Base-by-base conservation (phyloP, 23 tunicate species). In the Styela clava region DNA sequence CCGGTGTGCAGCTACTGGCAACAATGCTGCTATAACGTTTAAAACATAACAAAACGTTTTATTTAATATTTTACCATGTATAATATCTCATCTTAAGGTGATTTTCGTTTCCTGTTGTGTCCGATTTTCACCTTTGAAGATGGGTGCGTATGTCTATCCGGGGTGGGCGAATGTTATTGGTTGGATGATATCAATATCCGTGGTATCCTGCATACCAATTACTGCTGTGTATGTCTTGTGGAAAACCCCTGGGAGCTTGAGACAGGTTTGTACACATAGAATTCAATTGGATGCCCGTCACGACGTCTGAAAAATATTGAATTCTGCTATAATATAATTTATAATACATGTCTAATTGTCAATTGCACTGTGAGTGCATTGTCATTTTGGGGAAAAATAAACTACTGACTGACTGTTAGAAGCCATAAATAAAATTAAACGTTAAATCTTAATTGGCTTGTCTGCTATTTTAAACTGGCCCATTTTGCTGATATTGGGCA, bases 91-190 rank as follows among this genome's bases (percentile, higher is more conserved):
- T 33, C 37, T 74, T 3, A 86, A 89, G 95, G 52, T 81, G 63
- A 85, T 89, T 23, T 85, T 89, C 74, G 52, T 89, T 23, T 85
- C 83, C 68, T 81, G 79, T 79, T 89, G 95, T 69, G 73, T 74
- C 34, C 76, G 68, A 27, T 89, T 63, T 74, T 73, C 69, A 20
- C 95, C 89, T 7, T 74, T 85, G 74, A 76, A 12, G 7, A 63
- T 85, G 61, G 86, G 78, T 34, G 83, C 74, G 33, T 89, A 89
- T 62, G 86, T 74, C 28, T 89, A 84, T 73, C 95, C 95, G 70
- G 1, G 71, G 61, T 89, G 95, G 95, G 89, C 95, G 25, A 89
- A 85, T 44, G 61, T 69, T 31, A 65, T 89, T 31, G 95, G 95
- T 31, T 89, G 95, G 95, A 34, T 81, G 19, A 27, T 89, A n/a